Conservation (phyloP, 2,113 vertebrate species). For the Seriola quinqueradiata region DNA sequence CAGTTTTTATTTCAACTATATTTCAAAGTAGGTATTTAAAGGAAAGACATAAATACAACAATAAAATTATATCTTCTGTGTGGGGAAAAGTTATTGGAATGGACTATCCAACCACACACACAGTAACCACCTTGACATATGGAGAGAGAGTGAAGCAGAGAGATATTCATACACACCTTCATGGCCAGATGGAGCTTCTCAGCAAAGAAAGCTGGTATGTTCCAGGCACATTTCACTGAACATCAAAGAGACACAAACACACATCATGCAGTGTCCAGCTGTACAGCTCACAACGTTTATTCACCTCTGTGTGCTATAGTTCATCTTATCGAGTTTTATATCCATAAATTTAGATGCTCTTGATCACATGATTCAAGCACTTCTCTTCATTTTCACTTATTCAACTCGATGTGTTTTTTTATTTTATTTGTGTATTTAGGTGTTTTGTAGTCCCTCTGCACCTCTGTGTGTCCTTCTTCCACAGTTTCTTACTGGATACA, state of each 20-base stretch:
- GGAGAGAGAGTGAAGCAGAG: background rate
- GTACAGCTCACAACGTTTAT: background rate
- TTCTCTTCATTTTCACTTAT: background rate
- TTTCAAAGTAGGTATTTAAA: too few species aligned
- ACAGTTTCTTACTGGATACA: background rate
- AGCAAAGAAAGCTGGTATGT: slow-evolving; percentile 91
- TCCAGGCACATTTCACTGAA: slow-evolving; percentile 91
- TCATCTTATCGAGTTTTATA: background rate
- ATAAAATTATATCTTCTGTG: too few species aligned
- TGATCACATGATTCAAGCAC: too few species aligned
- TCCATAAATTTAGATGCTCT: too few species aligned
- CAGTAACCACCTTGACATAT: background rate
- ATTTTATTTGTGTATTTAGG: background rate
- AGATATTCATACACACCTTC: slow-evolving; percentile 85
- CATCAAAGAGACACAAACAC: slow-evolving; percentile 31
- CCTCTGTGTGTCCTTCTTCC: too few species aligned
- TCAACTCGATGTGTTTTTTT: background rate
- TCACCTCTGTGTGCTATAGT: background rate
- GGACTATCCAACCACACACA: background rate
- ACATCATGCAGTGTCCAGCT: slow-evolving; percentile 4
- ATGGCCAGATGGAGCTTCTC: slow-evolving; percentile 92
- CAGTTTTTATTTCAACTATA: too few species aligned
- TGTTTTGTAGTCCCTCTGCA: background rate
- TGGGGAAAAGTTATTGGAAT: too few species aligned
- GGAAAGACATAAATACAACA: too few species aligned